Conservation (phyloP, 2,888 invertebrate genomes). For the Drosophila cognata region DNA sequence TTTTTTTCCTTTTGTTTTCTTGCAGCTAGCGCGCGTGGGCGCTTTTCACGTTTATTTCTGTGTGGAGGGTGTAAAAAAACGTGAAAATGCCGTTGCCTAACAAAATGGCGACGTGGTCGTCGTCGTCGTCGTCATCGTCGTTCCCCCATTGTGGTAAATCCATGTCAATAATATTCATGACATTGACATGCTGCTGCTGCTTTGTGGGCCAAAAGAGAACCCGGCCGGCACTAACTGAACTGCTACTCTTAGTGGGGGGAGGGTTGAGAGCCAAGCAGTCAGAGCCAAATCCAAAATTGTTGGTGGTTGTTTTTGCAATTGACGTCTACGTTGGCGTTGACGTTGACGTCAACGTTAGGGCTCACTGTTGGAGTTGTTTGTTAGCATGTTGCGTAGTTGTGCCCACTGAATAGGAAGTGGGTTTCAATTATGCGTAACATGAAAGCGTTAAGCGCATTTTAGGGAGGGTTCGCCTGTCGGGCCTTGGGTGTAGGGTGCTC, state of each 20-base stretch:
- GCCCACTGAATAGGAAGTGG: constrained; percentile 71
- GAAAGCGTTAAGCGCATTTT: constrained; percentile 53
- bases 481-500: constrained; percentile 42
- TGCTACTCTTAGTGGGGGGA: background rate
- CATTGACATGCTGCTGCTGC: constrained; percentile 71
- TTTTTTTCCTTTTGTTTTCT: constrained; percentile 15
- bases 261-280: constrained; percentile 32
- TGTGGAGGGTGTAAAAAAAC: background rate
- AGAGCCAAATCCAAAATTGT: constrained; percentile 1
- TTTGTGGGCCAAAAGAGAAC: constrained; percentile 67
- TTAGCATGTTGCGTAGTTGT: constrained; percentile 19
- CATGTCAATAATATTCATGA: constrained; percentile 80
- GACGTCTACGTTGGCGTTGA: constrained; percentile 19
- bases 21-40: constrained; percentile 1
- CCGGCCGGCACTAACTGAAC: constrained; percentile 15
- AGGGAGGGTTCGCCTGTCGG: constrained; percentile 23
- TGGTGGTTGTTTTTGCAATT: constrained; percentile 41
- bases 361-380: constrained; percentile 8
- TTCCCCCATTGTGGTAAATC: constrained; percentile 54
- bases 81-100: constrained; percentile 55
- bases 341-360: constrained; percentile 6
- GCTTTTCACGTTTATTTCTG: constrained; percentile 1
- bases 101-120: constrained; percentile 55
- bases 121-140: background rate
- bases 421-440: constrained; percentile 76